These are phyloP conservation scores for Anagrus nilaparvatae DNA, from an alignment of 1,140 invertebrate genomes.

Conservation along the genomic window DNA sequence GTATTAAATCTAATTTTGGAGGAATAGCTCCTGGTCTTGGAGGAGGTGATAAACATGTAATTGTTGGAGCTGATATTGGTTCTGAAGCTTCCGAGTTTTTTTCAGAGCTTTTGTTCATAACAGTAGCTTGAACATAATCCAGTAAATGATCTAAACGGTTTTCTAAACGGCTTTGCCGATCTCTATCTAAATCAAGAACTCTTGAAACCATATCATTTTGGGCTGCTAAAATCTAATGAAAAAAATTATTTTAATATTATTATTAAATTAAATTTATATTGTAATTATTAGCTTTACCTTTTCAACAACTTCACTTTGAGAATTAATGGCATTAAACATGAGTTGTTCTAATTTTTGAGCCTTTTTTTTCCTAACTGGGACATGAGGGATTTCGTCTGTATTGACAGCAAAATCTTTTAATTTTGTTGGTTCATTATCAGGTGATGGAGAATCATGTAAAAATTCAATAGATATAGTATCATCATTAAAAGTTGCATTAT, in stretches of 20 bases:
- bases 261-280: slow-evolving; percentile 7
- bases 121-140: slow-evolving; percentile 33
- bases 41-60: slow-evolving; percentile 34
- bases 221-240: slow-evolving; percentile 33
- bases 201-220: slow-evolving; percentile 37
- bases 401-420: slow-evolving; percentile 32
- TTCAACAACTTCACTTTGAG: slow-evolving; percentile 40
- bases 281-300: slow-evolving; percentile 25
- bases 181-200: slow-evolving; percentile 36
- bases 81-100: slow-evolving; percentile 12
- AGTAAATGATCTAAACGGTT: slow-evolving; percentile 36
- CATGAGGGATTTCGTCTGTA: slow-evolving; percentile 30
- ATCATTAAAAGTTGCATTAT: slow-evolving; percentile 40
- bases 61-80: slow-evolving; percentile 20
- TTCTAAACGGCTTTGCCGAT: slow-evolving; percentile 36
- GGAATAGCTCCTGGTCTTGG: slow-evolving; percentile 34
- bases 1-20: slow-evolving; percentile 37
- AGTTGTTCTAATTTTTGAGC: slow-evolving; percentile 37
- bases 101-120: slow-evolving; percentile 28
- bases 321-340: slow-evolving; percentile 36
- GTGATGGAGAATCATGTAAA: slow-evolving; percentile 30
- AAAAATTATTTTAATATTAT: not conserved
- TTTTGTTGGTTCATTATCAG: slow-evolving; percentile 28
- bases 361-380: slow-evolving; percentile 36
- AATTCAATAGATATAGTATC: slow-evolving; percentile 37